Conservation (phyloP, 2,113 vertebrate genomes). For the Columba janthina region DNA sequence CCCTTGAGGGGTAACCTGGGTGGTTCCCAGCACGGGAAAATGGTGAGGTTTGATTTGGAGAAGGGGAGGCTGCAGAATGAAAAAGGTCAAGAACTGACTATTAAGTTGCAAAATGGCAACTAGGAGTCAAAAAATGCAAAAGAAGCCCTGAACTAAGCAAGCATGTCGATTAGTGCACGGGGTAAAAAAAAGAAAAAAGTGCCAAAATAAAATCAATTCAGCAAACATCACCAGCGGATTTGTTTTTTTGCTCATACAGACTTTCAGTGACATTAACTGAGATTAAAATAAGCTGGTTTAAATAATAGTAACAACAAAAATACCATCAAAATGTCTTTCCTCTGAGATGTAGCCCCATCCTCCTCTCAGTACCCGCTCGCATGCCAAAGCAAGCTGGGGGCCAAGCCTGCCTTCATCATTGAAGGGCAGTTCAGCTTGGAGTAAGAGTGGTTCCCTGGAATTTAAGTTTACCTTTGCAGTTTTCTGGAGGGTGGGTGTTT, state of each 20-base stretch:
- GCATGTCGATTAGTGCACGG: accelerated
- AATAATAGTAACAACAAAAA: constrained; percentile 26
- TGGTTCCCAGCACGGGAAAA: not conserved
- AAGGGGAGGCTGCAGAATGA: not conserved
- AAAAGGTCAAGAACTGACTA: not conserved
- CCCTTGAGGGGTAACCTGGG: not conserved
- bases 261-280: not conserved
- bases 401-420: not conserved
- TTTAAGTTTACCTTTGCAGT: not conserved
- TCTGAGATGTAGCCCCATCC: not conserved
- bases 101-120: constrained; percentile 11
- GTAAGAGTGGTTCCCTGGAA: not conserved
- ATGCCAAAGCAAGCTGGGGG: not conserved
- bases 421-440: not conserved
- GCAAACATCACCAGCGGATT: not conserved
- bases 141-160: not conserved
- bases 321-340: not conserved
- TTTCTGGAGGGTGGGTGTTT: not conserved
- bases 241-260: not conserved
- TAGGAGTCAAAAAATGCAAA: not conserved
- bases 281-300: constrained; percentile 22
- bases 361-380: not conserved
- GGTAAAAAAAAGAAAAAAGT: not conserved
- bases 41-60: not conserved
- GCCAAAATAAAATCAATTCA: not conserved